Evolutionary conservation across 2,797 vertebrate genomes (phyloP).

Genomic region (Todus mexicanus): DNA sequence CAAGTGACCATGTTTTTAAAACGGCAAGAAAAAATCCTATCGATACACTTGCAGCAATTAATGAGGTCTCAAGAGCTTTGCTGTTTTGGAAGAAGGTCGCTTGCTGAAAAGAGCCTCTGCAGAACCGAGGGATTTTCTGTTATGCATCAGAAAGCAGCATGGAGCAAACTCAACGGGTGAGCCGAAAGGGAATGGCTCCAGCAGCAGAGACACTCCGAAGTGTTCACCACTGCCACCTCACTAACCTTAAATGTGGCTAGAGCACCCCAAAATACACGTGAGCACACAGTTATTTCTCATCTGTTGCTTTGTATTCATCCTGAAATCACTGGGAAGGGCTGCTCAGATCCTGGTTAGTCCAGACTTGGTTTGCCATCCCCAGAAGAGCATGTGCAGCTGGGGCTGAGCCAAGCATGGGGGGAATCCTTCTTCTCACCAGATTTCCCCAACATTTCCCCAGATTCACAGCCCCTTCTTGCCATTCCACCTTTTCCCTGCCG

Average conservation of each 20-base stretch:
- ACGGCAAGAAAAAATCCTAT: neutral
- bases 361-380: neutral
- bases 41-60: neutral
- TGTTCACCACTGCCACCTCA: rapidly evolving
- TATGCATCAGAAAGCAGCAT: neutral
- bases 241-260: rapidly evolving
- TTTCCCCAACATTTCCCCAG: neutral
- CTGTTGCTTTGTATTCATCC: neutral
- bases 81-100: neutral
- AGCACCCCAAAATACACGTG: rapidly evolving
- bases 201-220: neutral
- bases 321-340: rapidly evolving
- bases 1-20: neutral
- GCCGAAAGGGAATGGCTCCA: neutral
- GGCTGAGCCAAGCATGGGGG: neutral
- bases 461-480: neutral
- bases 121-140: neutral
- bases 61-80: neutral
- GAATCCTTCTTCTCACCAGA: neutral
- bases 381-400: rapidly evolving
- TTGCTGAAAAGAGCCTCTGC: neutral
- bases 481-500: neutral
- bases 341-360: rapidly evolving
- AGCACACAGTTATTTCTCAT: neutral
- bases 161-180: neutral